A percentile compares a stretch with the other conserved stretches of the same genome.
phyloP scores from a whole-genome alignment of 2,888 invertebrate genomes.

The Portevinia maculata region DNA sequence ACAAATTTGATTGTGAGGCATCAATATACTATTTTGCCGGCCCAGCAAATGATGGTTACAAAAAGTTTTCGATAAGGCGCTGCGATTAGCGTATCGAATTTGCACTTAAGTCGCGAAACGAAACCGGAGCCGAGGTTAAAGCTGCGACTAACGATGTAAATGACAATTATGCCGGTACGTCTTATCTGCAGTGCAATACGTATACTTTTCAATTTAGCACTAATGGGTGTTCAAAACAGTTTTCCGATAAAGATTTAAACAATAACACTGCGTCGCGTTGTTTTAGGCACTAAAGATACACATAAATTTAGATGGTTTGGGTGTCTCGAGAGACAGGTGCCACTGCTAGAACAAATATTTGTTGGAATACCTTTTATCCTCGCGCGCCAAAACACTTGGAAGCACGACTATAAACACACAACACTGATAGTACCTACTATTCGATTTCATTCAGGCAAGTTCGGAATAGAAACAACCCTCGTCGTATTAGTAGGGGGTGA shows the following conservation, averaged over 20 bases:
- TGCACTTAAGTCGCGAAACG: constrained; percentile 66
- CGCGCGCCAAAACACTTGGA: constrained; percentile 62
- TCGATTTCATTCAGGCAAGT: constrained; percentile 53
- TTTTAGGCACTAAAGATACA: constrained; percentile 14
- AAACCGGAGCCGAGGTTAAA: constrained; percentile 55
- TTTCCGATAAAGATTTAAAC: constrained; percentile 27
- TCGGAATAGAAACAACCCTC: constrained; percentile 48
- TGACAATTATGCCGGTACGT: constrained; percentile 49
- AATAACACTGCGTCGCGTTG: constrained; percentile 18
- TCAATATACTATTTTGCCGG: not conserved
- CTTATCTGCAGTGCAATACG: constrained; percentile 57
- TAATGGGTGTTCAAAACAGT: constrained; percentile 28
- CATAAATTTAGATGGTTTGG: not conserved
- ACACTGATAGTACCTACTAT: constrained; percentile 16
- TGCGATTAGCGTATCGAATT: constrained; percentile 70
- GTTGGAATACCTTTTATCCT: constrained; percentile 61
- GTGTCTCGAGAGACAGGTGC: constrained; percentile 54
- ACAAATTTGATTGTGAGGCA: constrained; percentile 53
- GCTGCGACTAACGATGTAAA: constrained; percentile 17
- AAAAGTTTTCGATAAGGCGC: constrained; percentile 58
- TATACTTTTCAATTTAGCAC: not conserved
- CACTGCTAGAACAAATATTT: constrained; percentile 48
- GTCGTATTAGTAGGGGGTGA: constrained; percentile 35
- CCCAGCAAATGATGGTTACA: constrained; percentile 7
- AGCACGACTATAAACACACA: constrained; percentile 42